Percentiles rank a stretch among this genome's conserved stretches.
These are phyloP conservation scores for Drosophila birchii DNA, from an alignment of 2,888 invertebrate species.

Conservation along the genomic window DNA sequence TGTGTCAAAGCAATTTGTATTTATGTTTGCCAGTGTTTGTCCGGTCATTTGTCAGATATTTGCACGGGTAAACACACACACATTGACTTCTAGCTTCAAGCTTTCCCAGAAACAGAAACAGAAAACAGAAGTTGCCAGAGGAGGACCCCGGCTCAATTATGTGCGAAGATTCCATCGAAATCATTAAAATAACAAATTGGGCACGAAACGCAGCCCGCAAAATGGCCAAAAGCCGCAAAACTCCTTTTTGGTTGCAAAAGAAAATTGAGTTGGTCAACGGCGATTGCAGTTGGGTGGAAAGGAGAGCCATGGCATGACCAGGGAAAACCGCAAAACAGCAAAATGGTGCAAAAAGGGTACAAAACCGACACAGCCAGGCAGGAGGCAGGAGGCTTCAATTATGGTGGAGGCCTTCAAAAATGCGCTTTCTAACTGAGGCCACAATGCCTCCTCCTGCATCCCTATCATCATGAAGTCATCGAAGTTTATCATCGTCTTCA, in stretches of 20 bases:
- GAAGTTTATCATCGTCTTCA: constrained; percentile 71
- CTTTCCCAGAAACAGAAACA: constrained; percentile 36
- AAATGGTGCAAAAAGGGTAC: constrained; percentile 72
- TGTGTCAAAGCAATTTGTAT: constrained; percentile 46
- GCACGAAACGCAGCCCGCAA: constrained; percentile 69
- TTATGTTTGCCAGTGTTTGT: constrained; percentile 51
- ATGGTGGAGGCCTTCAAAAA: constrained; percentile 26
- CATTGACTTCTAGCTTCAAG: neutral
- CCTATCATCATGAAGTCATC: constrained; percentile 70
- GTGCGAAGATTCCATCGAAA: constrained; percentile 74
- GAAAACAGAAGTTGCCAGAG: constrained; percentile 37
- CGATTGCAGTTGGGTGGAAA: constrained; percentile 15
- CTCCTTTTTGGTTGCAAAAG: constrained; percentile 34
- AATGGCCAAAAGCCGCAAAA: constrained; percentile 67
- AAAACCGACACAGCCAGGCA: constrained; percentile 29
- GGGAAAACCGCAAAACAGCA: constrained; percentile 54
- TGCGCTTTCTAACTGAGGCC: constrained; percentile 65
- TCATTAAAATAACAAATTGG: constrained; percentile 80
- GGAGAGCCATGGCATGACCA: constrained; percentile 18
- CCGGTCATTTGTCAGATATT: constrained; percentile 69
- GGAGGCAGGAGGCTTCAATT: constrained; percentile 33
- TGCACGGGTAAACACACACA: constrained; percentile 21
- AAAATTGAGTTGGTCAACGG: constrained; percentile 42
- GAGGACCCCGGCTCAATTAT: constrained; percentile 61
- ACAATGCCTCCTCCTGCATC: constrained; percentile 9